Conservation (phyloP, 2,113 vertebrate genomes). For the Hippocampus mohnikei region DNA sequence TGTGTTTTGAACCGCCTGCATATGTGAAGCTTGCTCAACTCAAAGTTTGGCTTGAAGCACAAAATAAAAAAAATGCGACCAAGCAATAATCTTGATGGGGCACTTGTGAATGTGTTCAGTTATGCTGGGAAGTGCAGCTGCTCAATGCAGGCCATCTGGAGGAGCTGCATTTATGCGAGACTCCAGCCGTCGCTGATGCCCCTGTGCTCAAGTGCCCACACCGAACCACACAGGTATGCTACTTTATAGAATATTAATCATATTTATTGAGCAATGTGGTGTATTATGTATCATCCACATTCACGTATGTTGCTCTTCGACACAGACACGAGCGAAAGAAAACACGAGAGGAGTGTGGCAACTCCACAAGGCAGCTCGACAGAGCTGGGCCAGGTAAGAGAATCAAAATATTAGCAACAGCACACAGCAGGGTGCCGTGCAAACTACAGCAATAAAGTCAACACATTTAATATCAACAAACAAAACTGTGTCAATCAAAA, state of each 20-base stretch:
- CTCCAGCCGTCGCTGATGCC: background rate
- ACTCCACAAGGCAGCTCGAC: conserved; percentile 50
- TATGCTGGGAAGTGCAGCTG: conserved; percentile 70
- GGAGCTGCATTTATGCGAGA: background rate
- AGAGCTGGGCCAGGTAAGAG: conserved; percentile 58
- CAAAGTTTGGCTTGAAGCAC: background rate
- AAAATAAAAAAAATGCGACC: background rate
- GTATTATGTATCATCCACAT: background rate
- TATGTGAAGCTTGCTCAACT: background rate
- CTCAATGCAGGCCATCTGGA: conserved; percentile 43
- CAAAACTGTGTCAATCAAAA: no score
- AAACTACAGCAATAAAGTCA: background rate
- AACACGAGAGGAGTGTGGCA: conserved; percentile 18
- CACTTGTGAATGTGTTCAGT: conserved; percentile 42
- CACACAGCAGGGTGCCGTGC: background rate
- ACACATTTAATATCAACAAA: no score
- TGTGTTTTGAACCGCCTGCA: no score
- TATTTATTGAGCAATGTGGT: no score
- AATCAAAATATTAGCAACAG: background rate
- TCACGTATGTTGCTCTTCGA: background rate
- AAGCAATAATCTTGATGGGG: background rate
- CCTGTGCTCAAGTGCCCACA: background rate
- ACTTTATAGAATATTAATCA: background rate
- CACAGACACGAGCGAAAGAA: background rate
- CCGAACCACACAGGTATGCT: conserved; percentile 6